Percentiles rank a stretch among this genome's conserved stretches.
These are phyloP conservation scores for Haemorhous mexicanus DNA, from an alignment of 2,113 vertebrate genomes.

Conservation along the genomic window DNA sequence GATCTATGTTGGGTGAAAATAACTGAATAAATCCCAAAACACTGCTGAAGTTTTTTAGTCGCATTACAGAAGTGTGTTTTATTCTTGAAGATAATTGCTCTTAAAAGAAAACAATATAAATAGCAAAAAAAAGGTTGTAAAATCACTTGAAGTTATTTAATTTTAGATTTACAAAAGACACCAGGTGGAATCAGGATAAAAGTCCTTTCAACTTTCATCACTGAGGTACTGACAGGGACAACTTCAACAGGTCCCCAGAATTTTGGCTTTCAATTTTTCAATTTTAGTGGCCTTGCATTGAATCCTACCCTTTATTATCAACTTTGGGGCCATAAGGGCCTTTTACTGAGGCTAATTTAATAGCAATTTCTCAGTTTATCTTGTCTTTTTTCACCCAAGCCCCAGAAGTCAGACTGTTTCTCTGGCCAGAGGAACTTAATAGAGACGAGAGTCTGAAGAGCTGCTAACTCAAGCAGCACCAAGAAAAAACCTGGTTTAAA, in stretches of 20 bases:
- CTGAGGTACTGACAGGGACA: not conserved
- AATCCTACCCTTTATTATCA: not conserved
- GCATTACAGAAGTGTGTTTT: not conserved
- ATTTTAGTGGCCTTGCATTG: not conserved
- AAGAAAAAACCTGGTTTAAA: not conserved
- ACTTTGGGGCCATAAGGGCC: not conserved
- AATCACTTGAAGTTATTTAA: not conserved
- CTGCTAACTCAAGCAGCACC: not conserved
- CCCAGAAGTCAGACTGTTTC: not conserved
- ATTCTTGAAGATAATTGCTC: not conserved
- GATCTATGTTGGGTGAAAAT: not conserved
- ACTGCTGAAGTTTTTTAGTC: rapidly evolving
- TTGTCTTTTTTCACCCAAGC: not conserved
- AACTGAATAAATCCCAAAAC: not conserved
- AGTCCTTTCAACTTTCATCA: not conserved
- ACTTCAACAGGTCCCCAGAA: not conserved
- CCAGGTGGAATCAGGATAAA: not conserved
- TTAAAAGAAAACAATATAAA: not conserved
- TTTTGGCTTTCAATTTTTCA: not conserved
- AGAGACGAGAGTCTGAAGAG: not conserved
- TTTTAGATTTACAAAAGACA: not conserved
- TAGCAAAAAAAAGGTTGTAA: not conserved
- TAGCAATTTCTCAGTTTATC: not conserved
- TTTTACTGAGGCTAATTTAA: not conserved
- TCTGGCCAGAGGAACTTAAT: not conserved